Percentiles rank a stretch among this genome's conserved stretches.
Evolutionary conservation across 2,797 vertebrate genomes (phyloP).

Genomic region (Falco columbarius): DNA sequence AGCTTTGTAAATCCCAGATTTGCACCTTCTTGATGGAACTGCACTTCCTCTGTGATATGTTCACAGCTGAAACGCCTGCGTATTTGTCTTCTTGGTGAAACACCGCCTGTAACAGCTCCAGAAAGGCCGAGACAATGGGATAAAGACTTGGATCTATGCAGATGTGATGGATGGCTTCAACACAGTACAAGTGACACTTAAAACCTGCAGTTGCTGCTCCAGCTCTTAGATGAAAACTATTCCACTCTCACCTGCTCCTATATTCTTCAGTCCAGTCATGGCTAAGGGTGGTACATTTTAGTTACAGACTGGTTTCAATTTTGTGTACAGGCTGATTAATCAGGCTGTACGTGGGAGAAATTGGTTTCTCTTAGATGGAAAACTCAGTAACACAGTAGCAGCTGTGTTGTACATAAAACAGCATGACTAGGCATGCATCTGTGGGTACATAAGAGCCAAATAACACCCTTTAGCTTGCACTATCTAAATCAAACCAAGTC

Average conservation of each 20-base stretch:
- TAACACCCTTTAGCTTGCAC: neutral
- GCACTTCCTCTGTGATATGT: fast-evolving
- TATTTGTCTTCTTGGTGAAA: neutral
- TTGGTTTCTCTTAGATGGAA: neutral
- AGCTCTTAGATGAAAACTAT: neutral
- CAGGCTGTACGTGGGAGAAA: neutral
- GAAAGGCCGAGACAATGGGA: neutral
- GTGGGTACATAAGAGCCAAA: neutral
- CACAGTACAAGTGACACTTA: neutral
- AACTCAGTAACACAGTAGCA: neutral
- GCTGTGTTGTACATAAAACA: neutral
- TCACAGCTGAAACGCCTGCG: neutral
- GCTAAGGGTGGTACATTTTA: neutral
- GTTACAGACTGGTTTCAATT: neutral
- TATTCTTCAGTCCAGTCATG: neutral
- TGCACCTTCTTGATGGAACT: neutral
- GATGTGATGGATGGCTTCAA: neutral
- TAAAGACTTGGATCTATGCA: neutral
- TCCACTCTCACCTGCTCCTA: neutral
- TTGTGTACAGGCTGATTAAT: neutral
- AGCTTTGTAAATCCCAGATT: neutral
- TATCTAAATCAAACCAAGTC: neutral
- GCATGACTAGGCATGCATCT: neutral
- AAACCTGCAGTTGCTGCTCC: neutral
- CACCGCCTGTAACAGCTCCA: fast-evolving